Percentiles rank a stretch among this genome's conserved stretches.
Evolutionary conservation across 2,113 vertebrate species (phyloP).

Genomic region (Phaethornis superciliosus): DNA sequence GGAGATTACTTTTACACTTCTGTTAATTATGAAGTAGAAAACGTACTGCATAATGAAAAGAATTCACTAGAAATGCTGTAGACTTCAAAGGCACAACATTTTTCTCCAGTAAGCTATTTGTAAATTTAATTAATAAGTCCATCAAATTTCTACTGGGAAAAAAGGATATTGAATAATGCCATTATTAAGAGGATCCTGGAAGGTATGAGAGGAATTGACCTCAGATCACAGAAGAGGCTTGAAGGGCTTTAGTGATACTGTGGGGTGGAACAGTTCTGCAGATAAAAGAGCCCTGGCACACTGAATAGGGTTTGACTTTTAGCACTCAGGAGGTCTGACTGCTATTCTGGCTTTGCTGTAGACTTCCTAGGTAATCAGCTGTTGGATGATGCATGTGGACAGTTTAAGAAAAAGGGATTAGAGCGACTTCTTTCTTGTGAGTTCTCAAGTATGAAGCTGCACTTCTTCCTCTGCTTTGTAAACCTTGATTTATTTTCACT

Average conservation of each 20-base stretch:
- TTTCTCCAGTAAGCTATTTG: neutral
- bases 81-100: neutral
- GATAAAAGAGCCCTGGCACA: accelerated
- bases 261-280: neutral
- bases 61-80: neutral
- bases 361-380: neutral
- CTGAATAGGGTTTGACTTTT: neutral
- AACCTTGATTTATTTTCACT: neutral
- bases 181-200: neutral
- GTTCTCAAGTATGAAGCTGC: neutral
- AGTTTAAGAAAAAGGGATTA: neutral
- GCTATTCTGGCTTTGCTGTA: neutral
- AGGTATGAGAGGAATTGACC: neutral
- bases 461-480: neutral
- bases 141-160: neutral
- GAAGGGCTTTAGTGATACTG: neutral
- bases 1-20: neutral
- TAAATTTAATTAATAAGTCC: neutral
- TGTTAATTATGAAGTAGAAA: neutral
- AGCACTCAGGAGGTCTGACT: neutral
- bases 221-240: neutral
- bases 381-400: neutral
- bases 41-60: neutral
- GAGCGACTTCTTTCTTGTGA: neutral
- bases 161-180: neutral